A percentile compares a stretch with the other conserved stretches of the same genome.
These are phyloP conservation scores for Celastrina argiolus DNA, from an alignment of 2,888 invertebrate species.

Conservation along the genomic window DNA sequence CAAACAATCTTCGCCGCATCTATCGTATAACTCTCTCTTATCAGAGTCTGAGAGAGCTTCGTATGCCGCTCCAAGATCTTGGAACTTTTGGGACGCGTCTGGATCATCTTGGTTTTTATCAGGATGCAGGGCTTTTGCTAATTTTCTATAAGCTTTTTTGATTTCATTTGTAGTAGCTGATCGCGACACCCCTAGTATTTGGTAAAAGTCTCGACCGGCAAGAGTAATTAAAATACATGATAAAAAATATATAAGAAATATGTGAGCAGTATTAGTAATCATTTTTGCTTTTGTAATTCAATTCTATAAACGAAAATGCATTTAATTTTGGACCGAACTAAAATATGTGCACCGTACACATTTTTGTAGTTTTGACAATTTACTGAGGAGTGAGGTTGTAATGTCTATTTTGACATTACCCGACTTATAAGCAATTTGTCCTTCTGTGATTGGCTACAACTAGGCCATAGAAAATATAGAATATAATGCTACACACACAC, in stretches of 20 bases:
- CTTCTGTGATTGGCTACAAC: slow-evolving; percentile 50
- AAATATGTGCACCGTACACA: slow-evolving; percentile 41
- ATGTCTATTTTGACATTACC: slow-evolving; percentile 47
- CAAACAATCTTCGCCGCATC: slow-evolving; percentile 97
- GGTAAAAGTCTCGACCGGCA: slow-evolving; percentile 94
- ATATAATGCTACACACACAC: no score
- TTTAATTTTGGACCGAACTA: slow-evolving; percentile 32
- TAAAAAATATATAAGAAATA: slow-evolving; percentile 61
- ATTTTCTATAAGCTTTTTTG: slow-evolving; percentile 96
- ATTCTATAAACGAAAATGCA: neutral
- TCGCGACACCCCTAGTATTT: slow-evolving; percentile 90
- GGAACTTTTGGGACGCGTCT: slow-evolving; percentile 94
- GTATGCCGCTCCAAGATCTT: slow-evolving; percentile 97
- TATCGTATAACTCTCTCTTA: slow-evolving; percentile 95
- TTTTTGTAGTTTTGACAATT: slow-evolving; percentile 51
- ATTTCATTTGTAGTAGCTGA: slow-evolving; percentile 95
- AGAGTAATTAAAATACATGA: slow-evolving; percentile 58
- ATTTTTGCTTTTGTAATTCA: slow-evolving; percentile 50
- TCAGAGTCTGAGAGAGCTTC: slow-evolving; percentile 96
- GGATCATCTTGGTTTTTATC: slow-evolving; percentile 98
- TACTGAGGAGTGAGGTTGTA: neutral
- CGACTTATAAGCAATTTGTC: slow-evolving; percentile 62
- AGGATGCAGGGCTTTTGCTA: slow-evolving; percentile 98
- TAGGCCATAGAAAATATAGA: slow-evolving; percentile 27
- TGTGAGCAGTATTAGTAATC: slow-evolving; percentile 55